Base-by-base conservation (phyloP, 2,888 invertebrate species). In the Nemotelus pantherinus region DNA sequence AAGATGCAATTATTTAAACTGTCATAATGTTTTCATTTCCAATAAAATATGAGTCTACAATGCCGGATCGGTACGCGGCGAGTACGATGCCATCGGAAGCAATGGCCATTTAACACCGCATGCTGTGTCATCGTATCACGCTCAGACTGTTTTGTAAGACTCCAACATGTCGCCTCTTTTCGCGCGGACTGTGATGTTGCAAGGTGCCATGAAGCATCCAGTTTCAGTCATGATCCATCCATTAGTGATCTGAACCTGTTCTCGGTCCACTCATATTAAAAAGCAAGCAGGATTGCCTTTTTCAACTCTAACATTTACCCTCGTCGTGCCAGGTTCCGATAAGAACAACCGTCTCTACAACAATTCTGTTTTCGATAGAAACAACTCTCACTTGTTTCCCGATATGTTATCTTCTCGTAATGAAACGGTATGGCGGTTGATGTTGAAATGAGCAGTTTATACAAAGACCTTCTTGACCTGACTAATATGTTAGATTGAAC, bases 1-100 rank as follows among this genome's bases (percentile, higher is more conserved):
- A 70, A 70, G 70, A 25, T 70, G 70, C 70, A 70, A 70, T 70
- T 70, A 70, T 70, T 70, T 70, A n/a, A 47, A n/a, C 55, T 70
- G 70, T 70, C 70, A 70, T 70, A 70, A 70, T 45, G 50, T 55
- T 70, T 70, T 70, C 70, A 70, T 70, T 41, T 41, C 2, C 53
- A 4, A 43, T 70, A 55, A 70, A 55, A 55, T 70, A 70, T 47
- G 70, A 43, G 44, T 55, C 55, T 39, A 3, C 25, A 10, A 43
- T 53, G 43, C 41, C 41, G 7, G 70, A 10, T 53, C 7, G 10
- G 43, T 25, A 43, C 9, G 10, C 6, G 1, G 39, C 9, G 70
- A 25, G 25, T 25, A 25, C 25, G 1, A 55, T 43, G 10, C 55
- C 44, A 43, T 41, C 70, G 70, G 70, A 70, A 70, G 70, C 70